These are phyloP conservation scores for Stratiomys singularior DNA, from an alignment of 2,888 invertebrate genomes.

Conservation along the genomic window DNA sequence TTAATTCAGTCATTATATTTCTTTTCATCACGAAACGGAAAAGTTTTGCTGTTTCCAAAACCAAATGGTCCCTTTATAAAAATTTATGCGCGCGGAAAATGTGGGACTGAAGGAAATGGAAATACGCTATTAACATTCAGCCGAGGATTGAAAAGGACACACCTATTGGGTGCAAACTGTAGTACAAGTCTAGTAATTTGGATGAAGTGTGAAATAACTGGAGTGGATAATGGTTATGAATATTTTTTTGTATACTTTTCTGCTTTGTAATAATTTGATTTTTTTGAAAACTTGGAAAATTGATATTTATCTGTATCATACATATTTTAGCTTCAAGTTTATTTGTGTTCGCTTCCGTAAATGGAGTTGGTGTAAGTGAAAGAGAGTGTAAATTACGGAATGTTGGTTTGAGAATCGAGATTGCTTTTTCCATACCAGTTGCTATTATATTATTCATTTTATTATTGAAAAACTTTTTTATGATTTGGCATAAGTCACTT, in stretches of 20 bases:
- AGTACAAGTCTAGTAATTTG: slow-evolving; percentile 34
- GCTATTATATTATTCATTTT: too few relatives aligned
- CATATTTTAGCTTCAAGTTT: slow-evolving; percentile 7
- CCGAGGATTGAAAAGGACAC: slow-evolving; percentile 15
- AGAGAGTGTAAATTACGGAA: background rate
- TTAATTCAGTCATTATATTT: slow-evolving; percentile 1
- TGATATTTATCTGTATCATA: slow-evolving; percentile 45
- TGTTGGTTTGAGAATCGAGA: too few relatives aligned
- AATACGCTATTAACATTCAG: slow-evolving; percentile 34
- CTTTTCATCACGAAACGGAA: slow-evolving; percentile 15
- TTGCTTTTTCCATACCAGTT: too few relatives aligned
- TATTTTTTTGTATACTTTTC: slow-evolving; percentile 42
- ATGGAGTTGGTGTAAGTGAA: slow-evolving; percentile 27
- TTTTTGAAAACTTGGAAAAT: slow-evolving; percentile 17
- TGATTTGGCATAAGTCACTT: too few relatives aligned
- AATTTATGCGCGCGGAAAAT: slow-evolving; percentile 10
- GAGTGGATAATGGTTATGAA: slow-evolving; percentile 37
- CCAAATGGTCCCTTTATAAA: background rate
- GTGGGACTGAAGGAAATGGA: slow-evolving; percentile 33
- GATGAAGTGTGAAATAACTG: slow-evolving; percentile 19
- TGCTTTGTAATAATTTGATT: slow-evolving; percentile 7
- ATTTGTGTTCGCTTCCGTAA: background rate
- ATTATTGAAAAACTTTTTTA: too few relatives aligned
- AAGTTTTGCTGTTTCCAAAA: slow-evolving; percentile 40
- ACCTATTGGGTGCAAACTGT: slow-evolving; percentile 4